Conservation (phyloP, 1,140 invertebrate species). For the Marisa cornuarietis region DNA sequence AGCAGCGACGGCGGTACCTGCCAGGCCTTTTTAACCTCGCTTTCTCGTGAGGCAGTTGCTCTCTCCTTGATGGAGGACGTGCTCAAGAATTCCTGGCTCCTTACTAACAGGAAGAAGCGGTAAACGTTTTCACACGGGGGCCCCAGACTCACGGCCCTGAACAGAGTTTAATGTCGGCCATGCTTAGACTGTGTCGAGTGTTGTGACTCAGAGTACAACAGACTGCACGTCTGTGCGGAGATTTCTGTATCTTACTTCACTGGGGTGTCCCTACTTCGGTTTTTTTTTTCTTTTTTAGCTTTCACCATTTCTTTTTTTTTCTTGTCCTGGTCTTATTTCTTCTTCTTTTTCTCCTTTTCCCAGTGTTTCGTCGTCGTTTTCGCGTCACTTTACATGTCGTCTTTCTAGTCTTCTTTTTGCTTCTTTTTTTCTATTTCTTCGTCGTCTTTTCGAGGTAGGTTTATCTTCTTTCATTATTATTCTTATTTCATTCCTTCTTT, state of each 20-base stretch:
- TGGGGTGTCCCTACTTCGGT: background rate
- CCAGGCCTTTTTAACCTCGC: too few relatives aligned
- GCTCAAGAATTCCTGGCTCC: background rate
- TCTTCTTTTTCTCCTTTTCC: background rate
- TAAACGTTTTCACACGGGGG: background rate
- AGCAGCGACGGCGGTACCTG: too few relatives aligned
- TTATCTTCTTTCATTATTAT: background rate
- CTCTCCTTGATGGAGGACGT: background rate
- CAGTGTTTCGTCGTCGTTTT: background rate
- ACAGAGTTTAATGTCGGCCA: too few relatives aligned
- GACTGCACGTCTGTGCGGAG: too few relatives aligned
- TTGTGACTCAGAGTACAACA: too few relatives aligned
- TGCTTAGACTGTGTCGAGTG: too few relatives aligned
- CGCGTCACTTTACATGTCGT: background rate
- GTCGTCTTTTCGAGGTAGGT: background rate
- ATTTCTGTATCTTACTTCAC: too few relatives aligned
- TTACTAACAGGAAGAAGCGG: background rate
- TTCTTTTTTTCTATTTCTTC: background rate
- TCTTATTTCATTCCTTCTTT: background rate
- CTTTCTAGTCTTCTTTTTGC: slow-evolving; percentile 1
- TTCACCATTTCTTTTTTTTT: background rate
- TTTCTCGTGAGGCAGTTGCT: background rate
- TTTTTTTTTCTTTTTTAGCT: background rate
- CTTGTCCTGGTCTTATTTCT: background rate
- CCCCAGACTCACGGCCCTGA: background rate